Evolutionary conservation across 2,888 invertebrate species (phyloP).

Genomic region (Pyrrhia umbra): DNA sequence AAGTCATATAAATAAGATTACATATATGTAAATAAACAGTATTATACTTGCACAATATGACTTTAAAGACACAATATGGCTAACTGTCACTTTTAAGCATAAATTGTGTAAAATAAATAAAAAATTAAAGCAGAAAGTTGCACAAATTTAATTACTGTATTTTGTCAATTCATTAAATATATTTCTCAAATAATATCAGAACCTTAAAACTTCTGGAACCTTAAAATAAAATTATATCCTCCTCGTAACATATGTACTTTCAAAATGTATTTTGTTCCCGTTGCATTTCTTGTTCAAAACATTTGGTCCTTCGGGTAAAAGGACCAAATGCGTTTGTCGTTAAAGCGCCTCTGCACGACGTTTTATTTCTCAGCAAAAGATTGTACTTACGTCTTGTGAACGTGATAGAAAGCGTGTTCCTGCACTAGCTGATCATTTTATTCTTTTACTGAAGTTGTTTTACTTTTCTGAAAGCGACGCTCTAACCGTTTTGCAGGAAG

Average conservation of each 20-base stretch:
- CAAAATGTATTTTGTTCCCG: background rate
- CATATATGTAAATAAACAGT: no score
- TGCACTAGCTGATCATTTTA: constrained; percentile 12
- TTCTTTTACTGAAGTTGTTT: background rate
- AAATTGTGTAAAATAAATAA: no score
- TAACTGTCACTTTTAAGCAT: no score
- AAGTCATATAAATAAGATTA: no score
- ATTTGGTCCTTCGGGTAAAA: constrained; percentile 2
- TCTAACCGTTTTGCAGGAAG: background rate
- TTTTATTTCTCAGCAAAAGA: constrained; percentile 21
- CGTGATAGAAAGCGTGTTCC: constrained; percentile 24
- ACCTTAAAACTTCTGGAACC: no score
- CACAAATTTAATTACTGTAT: no score
- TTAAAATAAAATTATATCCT: background rate
- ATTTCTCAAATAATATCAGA: no score
- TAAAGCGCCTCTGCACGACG: background rate
- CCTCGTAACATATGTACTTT: background rate
- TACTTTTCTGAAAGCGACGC: constrained; percentile 2
- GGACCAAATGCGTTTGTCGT: background rate
- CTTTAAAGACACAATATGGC: no score
- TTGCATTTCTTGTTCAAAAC: background rate
- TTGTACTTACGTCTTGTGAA: constrained; percentile 11
- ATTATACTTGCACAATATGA: no score
- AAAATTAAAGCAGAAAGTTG: no score
- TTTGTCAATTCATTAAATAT: no score